Evolutionary conservation across 1,140 invertebrate species (phyloP).

Genomic region (Microplitis demolitor): DNA sequence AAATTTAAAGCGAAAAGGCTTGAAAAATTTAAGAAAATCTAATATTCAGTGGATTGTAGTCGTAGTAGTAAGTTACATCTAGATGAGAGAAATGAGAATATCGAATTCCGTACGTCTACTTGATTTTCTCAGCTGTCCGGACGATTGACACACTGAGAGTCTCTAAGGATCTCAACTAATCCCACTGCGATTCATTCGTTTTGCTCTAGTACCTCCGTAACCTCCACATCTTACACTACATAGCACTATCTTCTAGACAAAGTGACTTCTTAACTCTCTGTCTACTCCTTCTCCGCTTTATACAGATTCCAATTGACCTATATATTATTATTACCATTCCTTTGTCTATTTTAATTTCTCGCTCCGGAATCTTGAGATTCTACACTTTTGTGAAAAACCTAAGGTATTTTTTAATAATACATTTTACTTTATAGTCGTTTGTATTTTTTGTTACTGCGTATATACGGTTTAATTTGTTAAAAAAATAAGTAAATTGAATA

Average conservation of each 20-base stretch:
- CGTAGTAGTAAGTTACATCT: background rate
- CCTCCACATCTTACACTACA: background rate
- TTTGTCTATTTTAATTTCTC: background rate
- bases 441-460: no score
- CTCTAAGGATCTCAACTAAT: conserved; percentile 33
- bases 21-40: background rate
- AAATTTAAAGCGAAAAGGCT: background rate
- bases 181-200: conserved; percentile 36
- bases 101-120: conserved; percentile 23
- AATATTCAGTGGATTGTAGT: no score
- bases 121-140: conserved; percentile 21
- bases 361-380: background rate
- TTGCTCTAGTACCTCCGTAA: conserved; percentile 24
- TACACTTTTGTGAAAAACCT: background rate
- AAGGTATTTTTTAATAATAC: no score
- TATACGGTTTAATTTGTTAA: no score
- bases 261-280: conserved; percentile 1
- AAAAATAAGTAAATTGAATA: no score
- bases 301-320: conserved; percentile 42
- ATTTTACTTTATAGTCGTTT: background rate
- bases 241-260: background rate
- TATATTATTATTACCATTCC: conserved; percentile 18
- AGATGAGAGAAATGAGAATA: conserved; percentile 7
- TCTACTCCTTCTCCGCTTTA: background rate
- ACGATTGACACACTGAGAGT: conserved; percentile 20